These are phyloP conservation scores for Oeneis ivallda DNA, from an alignment of 2,888 invertebrate genomes.

Conservation along the genomic window DNA sequence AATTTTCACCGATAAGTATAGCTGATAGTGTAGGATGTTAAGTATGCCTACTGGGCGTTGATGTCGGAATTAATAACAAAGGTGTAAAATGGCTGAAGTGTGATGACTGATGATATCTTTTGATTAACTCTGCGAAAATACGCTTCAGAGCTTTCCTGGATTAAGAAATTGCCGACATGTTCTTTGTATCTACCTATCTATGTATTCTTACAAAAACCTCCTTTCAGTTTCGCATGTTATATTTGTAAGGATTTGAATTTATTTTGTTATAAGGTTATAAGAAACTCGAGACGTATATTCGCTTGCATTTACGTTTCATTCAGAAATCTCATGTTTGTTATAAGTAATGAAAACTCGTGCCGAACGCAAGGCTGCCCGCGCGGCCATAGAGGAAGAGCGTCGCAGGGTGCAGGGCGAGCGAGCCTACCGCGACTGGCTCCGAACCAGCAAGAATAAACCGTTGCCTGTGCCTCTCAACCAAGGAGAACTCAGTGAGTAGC, in stretches of 20 bases:
- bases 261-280: not conserved
- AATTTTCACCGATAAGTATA: too few species aligned
- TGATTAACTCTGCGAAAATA: too few species aligned
- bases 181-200: too few species aligned
- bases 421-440: constrained; percentile 84
- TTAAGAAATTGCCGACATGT: not conserved
- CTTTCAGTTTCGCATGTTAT: not conserved
- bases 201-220: too few species aligned
- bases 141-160: not conserved
- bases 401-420: constrained; percentile 77
- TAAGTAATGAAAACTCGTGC: constrained; percentile 69
- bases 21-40: too few species aligned
- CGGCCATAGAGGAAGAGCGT: constrained; percentile 76
- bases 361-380: constrained; percentile 71
- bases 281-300: too few species aligned
- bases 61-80: too few species aligned
- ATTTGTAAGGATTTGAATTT: not conserved
- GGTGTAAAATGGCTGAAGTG: too few species aligned
- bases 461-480: constrained; percentile 83
- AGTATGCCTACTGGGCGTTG: too few species aligned
- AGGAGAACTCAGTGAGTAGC: constrained; percentile 81
- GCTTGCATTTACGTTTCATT: too few species aligned
- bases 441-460: constrained; percentile 83
- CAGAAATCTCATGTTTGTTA: too few species aligned
- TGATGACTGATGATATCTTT: too few species aligned